Base-by-base conservation (phyloP, 2,888 invertebrate species). In the Muschampia plurimacula region DNA sequence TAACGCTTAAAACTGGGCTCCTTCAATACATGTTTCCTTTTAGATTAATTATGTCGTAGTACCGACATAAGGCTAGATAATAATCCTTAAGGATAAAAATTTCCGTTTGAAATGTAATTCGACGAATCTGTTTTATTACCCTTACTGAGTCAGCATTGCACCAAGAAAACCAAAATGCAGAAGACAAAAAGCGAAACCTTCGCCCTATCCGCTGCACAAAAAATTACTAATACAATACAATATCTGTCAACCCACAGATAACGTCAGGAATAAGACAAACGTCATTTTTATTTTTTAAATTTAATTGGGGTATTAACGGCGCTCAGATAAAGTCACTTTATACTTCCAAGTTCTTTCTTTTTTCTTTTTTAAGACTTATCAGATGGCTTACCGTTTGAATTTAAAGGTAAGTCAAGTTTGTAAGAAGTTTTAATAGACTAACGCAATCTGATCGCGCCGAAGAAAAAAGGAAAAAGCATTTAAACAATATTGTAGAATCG, bases 371-470 rank as follows among this genome's bases (percentile, higher is more conserved):
- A 75, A 79, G 81, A 79, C 85, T 91, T 91, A 93, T 93, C 93
- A 83, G 93, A 92, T 92, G 91, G 91, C 91, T 93, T 93, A 93
- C 90, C 88, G 89, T 92, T 92, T 89, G 91, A 91, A 91, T 91
- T 91, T 89, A 91, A 89, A 92, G 92, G 92, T 91, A 89, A 88
- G 89, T 89, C 87, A 88, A 87, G 86, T 86, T 86, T 72, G 64
- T 72, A 88, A 86, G 85, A 93, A 93, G 88, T 93, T 93, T 93
- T 93, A 93, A 93, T 93, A 92, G 94, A 93, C 85, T 89, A 78
- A 79, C 73, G 82, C 86, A 90, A 93, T 93, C 91, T 86, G 93
- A 93, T 93, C 87, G 85, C 79, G 74, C 78, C 77, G 78, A 82
- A 81, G 83, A 85, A 52, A 32, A 57, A 64, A 41, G 41, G 15